Evolutionary conservation across 2,797 vertebrate species (phyloP).

Genomic region (Sebastes iracundus): DNA sequence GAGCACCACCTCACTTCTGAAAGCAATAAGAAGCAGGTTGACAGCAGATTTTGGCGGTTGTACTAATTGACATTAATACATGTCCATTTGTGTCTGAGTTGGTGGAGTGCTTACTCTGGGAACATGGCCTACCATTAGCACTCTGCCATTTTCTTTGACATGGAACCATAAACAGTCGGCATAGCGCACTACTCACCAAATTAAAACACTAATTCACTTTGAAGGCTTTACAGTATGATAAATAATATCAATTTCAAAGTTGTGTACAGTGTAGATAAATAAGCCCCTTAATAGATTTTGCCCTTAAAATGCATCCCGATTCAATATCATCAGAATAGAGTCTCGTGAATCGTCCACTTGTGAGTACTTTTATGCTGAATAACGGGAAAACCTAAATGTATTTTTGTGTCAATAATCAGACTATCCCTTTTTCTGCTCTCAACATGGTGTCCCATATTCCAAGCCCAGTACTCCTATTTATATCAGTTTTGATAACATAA

Average conservation of each 20-base stretch:
- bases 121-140: conserved; percentile 74
- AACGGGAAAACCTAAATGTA: neutral
- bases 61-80: conserved; percentile 77
- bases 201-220: conserved; percentile 81
- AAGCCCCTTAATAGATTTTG: conserved; percentile 30
- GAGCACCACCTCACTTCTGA: neutral
- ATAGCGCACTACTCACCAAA: conserved; percentile 79
- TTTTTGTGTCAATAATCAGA: conserved; percentile 29
- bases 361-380: neutral
- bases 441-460: conserved; percentile 13
- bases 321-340: neutral
- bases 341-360: neutral
- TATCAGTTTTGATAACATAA: conserved; percentile 64
- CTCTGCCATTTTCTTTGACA: conserved; percentile 59
- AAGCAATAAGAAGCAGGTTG: conserved; percentile 34
- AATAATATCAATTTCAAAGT: conserved; percentile 61
- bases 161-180: conserved; percentile 67
- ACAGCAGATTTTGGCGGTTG: conserved; percentile 70
- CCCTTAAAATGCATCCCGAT: conserved; percentile 28
- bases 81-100: conserved; percentile 67
- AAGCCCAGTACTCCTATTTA: conserved; percentile 28
- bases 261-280: conserved; percentile 49
- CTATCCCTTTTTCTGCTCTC: conserved; percentile 22
- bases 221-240: conserved; percentile 80
- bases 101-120: conserved; percentile 45